These are phyloP conservation scores for Lasioglossum lativentre DNA, from an alignment of 2,888 invertebrate species.

Conservation along the genomic window DNA sequence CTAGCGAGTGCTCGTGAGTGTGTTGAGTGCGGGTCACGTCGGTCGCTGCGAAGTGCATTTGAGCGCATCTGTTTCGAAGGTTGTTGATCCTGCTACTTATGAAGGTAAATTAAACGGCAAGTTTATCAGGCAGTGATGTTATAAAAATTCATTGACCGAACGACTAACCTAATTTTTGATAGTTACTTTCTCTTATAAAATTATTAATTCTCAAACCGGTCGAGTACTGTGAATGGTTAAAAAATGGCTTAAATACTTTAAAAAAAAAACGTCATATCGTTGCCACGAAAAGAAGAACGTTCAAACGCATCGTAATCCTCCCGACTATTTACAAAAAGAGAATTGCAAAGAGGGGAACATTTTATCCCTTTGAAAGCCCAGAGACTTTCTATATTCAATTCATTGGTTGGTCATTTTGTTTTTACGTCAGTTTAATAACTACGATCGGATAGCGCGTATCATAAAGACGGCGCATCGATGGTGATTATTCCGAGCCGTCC, in stretches of 20 bases:
- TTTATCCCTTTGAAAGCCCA: background rate
- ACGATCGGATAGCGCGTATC: background rate
- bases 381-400: background rate
- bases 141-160: too few relatives aligned
- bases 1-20: background rate
- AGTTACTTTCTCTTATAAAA: background rate
- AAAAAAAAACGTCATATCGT: too few relatives aligned
- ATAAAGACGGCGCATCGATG: background rate
- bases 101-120: background rate
- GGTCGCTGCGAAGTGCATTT: background rate
- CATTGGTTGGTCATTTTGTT: background rate
- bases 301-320: background rate
- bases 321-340: background rate
- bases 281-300: too few relatives aligned
- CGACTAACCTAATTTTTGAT: background rate
- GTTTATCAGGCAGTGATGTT: background rate
- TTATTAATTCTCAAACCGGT: background rate
- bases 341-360: background rate
- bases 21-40: background rate
- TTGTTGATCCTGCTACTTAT: background rate
- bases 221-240: background rate
- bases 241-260: background rate
- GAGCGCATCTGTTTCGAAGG: background rate
- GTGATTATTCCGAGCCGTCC: background rate
- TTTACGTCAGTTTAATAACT: background rate